These are phyloP conservation scores for Falcunculus frontatus DNA, from an alignment of 2,113 vertebrate genomes.

Conservation along the genomic window DNA sequence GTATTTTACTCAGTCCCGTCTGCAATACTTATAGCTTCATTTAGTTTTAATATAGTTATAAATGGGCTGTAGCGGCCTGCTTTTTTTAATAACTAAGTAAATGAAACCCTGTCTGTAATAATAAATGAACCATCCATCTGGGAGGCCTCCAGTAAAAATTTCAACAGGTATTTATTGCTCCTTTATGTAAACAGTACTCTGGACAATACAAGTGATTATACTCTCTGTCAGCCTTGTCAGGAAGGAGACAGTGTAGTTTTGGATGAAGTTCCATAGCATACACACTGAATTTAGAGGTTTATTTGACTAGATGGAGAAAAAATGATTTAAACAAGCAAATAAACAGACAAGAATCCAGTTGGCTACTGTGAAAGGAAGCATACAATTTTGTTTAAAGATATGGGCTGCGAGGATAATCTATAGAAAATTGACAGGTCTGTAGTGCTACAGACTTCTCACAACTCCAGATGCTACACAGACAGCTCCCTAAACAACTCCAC, in stretches of 20 bases:
- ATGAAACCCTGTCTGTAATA: slow-evolving; percentile 67
- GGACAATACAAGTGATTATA: slow-evolving; percentile 40
- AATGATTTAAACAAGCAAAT: not conserved
- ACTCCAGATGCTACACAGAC: not conserved
- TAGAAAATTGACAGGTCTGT: not conserved
- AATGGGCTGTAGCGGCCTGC: slow-evolving; percentile 56
- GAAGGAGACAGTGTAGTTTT: slow-evolving; percentile 2
- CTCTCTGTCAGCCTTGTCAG: slow-evolving; percentile 36
- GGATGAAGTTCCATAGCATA: not conserved
- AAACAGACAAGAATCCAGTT: slow-evolving; percentile 9
- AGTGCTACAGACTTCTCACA: not conserved
- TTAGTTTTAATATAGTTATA: slow-evolving; percentile 69
- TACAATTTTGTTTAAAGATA: not conserved
- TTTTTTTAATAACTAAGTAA: slow-evolving; percentile 67
- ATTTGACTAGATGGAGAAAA: slow-evolving; percentile 30
- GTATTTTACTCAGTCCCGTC: slow-evolving; percentile 39
- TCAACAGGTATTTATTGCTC: slow-evolving; percentile 38
- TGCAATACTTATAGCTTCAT: slow-evolving; percentile 62
- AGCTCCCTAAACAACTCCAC: not conserved
- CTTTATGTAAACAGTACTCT: slow-evolving; percentile 34
- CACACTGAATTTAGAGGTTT: slow-evolving; percentile 2
- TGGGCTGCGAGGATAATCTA: not conserved
- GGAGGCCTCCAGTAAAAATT: slow-evolving; percentile 50
- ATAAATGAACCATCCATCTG: slow-evolving; percentile 56
- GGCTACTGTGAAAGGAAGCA: not conserved